Evolutionary conservation across 2,888 invertebrate species (phyloP).

Genomic region (Cantharis nigra): DNA sequence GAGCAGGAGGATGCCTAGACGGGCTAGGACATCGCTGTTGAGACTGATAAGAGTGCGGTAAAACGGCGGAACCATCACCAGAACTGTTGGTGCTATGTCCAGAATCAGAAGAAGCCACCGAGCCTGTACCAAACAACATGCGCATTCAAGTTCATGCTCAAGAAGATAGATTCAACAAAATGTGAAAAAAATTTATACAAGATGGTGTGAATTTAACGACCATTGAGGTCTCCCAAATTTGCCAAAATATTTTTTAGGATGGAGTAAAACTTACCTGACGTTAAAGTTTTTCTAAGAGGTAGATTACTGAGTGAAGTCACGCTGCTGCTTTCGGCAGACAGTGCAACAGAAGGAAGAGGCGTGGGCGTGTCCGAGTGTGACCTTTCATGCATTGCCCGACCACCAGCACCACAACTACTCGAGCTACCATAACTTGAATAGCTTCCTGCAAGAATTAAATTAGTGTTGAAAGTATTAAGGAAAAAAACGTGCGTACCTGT

Average conservation of each 20-base stretch:
- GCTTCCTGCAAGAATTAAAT: slow-evolving; percentile 46
- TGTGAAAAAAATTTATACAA: not conserved
- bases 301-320: slow-evolving; percentile 91
- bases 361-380: slow-evolving; percentile 90
- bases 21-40: slow-evolving; percentile 51
- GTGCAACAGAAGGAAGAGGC: slow-evolving; percentile 81
- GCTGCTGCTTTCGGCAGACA: slow-evolving; percentile 94
- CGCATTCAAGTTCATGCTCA: slow-evolving; percentile 42
- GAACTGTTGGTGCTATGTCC: slow-evolving; percentile 80
- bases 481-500: slow-evolving; percentile 47
- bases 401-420: slow-evolving; percentile 53
- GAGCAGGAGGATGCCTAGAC: slow-evolving; percentile 50
- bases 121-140: slow-evolving; percentile 62
- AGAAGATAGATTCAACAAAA: slow-evolving; percentile 19
- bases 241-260: not conserved
- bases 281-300: slow-evolving; percentile 81
- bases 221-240: not conserved
- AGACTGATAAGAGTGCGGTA: slow-evolving; percentile 49
- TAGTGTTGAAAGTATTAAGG: not conserved
- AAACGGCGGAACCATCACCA: slow-evolving; percentile 62
- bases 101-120: slow-evolving; percentile 90
- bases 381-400: slow-evolving; percentile 78
- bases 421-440: slow-evolving; percentile 62
- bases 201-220: not conserved
- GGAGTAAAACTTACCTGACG: slow-evolving; percentile 62